Evolutionary conservation across 2,888 invertebrate species (phyloP), one percentile per base, ranked within the genome.

Genomic region (Catocala nupta): DNA sequence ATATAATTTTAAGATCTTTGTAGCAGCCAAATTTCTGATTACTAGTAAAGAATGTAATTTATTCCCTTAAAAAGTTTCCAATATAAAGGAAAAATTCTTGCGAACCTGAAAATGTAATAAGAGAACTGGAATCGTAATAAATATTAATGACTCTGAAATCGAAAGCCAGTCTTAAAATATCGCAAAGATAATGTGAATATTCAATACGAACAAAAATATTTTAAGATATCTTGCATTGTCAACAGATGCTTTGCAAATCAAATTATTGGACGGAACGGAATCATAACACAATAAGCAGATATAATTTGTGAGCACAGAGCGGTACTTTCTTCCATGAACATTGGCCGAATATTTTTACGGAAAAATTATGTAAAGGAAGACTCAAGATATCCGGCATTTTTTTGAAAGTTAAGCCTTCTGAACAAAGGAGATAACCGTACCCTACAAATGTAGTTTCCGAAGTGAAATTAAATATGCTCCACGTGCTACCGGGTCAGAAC

Each of bases 31-130:
- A 6, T 48, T 9, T 48, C 10, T 48, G 45, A 48, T 48, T 48
- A 25, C 0, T 48, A 48, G n/a, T 48, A 5, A 48, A 48, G 25
- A 48, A 48, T 48, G 16, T 48, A 48, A 48, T 25, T 48, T 48
- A 48, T 25, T 48, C 25, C 5, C 11, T 16, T 25, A 10, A 16
- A n/a, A 25, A 9, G 13, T 25, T 10, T 9, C 36, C 9, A 39
- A 7, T 5, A 48, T 0, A 48, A 7, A 25, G 25, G 25, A 48
- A 25, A 25, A 5, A 48, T 25, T 16, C 48, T 25, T 25, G 45
- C 45, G 9, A 9, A 13, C 0, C 25, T 48, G 25, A 45, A n/a
- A 16, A 8, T 45, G 10, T 45, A 12, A 25, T 48, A 48, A 25
- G 5, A 48, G 9, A 16, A 48, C 3, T n/a, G 36, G 6, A 39